A percentile compares a stretch with the other conserved stretches of the same genome.
Evolutionary conservation across 1,140 invertebrate species (phyloP).

Genomic region (Cotesia chilonis): DNA sequence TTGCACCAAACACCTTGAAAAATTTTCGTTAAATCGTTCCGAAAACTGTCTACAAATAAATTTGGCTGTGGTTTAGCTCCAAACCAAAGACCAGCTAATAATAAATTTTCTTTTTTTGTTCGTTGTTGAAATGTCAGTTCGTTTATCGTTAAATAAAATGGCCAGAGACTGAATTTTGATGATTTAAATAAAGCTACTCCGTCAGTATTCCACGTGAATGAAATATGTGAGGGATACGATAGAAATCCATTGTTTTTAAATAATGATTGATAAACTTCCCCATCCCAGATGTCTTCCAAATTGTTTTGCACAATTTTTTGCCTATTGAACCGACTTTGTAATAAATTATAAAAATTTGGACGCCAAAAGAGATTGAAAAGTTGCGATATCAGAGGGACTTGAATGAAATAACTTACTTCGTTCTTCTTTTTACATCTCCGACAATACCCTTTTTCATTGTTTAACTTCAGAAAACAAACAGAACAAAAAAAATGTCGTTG

Average conservation of each 20-base stretch:
- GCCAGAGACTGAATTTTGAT: conserved; percentile 14
- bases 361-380: neutral
- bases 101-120: neutral
- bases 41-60: neutral
- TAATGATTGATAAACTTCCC: neutral
- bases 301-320: neutral
- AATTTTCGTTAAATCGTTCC: neutral
- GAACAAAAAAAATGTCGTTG: conserved; percentile 2
- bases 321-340: neutral
- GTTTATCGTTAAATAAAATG: conserved; percentile 19
- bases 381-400: neutral
- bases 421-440: neutral
- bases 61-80: neutral
- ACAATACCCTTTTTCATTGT: neutral
- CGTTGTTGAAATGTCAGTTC: conserved; percentile 14
- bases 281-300: conserved; percentile 46
- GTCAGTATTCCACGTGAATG: neutral
- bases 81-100: neutral
- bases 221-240: conserved; percentile 14
- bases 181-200: neutral
- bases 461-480: neutral
- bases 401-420: neutral
- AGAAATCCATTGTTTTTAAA: neutral
- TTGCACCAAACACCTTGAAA: neutral
- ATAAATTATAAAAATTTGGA: neutral